Percentiles rank a stretch among this genome's conserved stretches.
Conservation (phyloP, 2,797 vertebrate genomes). For the Pseudopleuronectes americanus region DNA sequence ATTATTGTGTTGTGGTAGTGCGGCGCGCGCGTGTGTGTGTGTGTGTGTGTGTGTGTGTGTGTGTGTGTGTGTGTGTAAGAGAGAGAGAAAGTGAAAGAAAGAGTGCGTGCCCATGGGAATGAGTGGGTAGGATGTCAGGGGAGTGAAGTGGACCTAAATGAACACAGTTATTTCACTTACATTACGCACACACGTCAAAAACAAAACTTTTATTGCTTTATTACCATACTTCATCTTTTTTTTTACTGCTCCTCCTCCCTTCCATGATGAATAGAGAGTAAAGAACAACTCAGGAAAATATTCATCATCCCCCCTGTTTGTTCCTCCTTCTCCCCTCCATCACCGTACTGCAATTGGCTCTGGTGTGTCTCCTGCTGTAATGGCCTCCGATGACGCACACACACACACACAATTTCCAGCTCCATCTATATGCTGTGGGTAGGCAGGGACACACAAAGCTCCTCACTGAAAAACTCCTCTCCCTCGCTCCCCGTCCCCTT, state of each 20-base stretch:
- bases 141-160: slow-evolving; percentile 36
- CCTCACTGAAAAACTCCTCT: slow-evolving; percentile 44
- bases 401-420: slow-evolving; percentile 72
- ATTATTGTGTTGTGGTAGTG: slow-evolving; percentile 14
- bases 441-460: slow-evolving; percentile 73
- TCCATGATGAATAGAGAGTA: slow-evolving; percentile 7
- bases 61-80: slow-evolving; percentile 7
- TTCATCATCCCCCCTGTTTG: slow-evolving; percentile 12
- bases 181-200: slow-evolving; percentile 5
- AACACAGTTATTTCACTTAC: slow-evolving; percentile 14
- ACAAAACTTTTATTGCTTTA: neutral
- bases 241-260: neutral
- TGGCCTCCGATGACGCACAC: slow-evolving; percentile 75
- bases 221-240: neutral
- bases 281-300: slow-evolving; percentile 13
- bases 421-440: slow-evolving; percentile 69
- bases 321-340: slow-evolving; percentile 27
- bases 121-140: slow-evolving; percentile 42
- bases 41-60: neutral
- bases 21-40: too few species aligned
- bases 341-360: slow-evolving; percentile 32
- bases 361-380: slow-evolving; percentile 74
- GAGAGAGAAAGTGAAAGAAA: slow-evolving; percentile 2
- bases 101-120: slow-evolving; percentile 29
- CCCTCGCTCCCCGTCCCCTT: slow-evolving; percentile 49